Percentiles rank a stretch among this genome's conserved stretches.
These are phyloP conservation scores for Theocolax elegans DNA, from an alignment of 1,140 invertebrate species.

Conservation along the genomic window DNA sequence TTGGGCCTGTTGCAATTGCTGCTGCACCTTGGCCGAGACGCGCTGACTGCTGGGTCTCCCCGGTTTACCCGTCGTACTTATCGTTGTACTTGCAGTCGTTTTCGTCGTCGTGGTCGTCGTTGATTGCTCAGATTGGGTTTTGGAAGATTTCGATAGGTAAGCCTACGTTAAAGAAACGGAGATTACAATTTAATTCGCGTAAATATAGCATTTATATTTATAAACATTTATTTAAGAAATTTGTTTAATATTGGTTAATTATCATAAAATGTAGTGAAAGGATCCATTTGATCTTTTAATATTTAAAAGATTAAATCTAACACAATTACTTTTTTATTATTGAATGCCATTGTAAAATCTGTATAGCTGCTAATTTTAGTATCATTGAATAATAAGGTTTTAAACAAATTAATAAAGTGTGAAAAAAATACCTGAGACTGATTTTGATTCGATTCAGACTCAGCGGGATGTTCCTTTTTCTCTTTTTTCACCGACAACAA, in stretches of 20 bases:
- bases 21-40: no score
- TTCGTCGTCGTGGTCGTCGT: neutral
- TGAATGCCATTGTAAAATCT: no score
- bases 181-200: neutral
- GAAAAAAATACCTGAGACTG: neutral
- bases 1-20: slow-evolving; percentile 9
- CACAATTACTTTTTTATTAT: no score
- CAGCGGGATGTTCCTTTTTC: slow-evolving; percentile 52
- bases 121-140: neutral
- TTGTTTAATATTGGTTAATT: no score
- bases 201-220: neutral
- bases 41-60: neutral
- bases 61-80: neutral
- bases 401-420: no score
- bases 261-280: no score
- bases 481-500: slow-evolving; percentile 18
- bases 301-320: no score
- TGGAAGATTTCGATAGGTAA: slow-evolving; percentile 11
- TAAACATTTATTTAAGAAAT: no score
- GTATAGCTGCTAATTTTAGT: no score
- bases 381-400: no score
- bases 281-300: no score
- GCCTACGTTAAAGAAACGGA: neutral
- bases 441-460: slow-evolving; percentile 33
- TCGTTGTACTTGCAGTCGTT: neutral